These are phyloP conservation scores for Lingula anatina DNA, from an alignment of 2,888 invertebrate genomes.

Conservation along the genomic window DNA sequence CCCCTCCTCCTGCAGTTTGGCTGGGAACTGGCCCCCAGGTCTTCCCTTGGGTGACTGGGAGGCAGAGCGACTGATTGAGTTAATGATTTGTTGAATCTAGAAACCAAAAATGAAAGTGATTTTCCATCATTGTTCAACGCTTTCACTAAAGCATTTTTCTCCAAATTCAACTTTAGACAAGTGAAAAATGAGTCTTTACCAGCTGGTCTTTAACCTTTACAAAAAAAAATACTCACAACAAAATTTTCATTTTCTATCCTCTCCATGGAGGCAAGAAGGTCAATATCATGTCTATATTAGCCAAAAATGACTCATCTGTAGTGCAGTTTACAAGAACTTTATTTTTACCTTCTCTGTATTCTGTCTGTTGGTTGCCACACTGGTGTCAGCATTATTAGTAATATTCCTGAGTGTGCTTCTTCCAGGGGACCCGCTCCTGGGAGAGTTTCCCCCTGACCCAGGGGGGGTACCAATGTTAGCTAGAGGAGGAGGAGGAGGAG, in stretches of 20 bases:
- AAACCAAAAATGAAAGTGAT: no score
- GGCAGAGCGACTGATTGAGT: background rate
- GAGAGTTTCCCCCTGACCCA: background rate
- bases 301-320: constrained; percentile 24
- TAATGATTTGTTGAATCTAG: background rate
- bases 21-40: constrained; percentile 17
- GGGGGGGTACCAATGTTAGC: background rate
- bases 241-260: no score
- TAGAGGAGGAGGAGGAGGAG: constrained; percentile 3
- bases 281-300: no score
- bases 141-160: no score
- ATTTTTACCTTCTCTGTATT: no score
- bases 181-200: no score
- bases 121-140: no score
- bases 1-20: constrained; percentile 12
- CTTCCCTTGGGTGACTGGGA: constrained; percentile 4
- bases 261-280: no score
- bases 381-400: constrained; percentile 50
- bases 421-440: background rate
- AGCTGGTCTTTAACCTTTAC: no score
- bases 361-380: constrained; percentile 4
- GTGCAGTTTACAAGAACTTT: background rate
- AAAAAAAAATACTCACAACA: no score
- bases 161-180: no score
- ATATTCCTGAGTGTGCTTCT: constrained; percentile 57